Base-by-base conservation (phyloP, 2,797 vertebrate genomes). In the Xenops minutus region DNA sequence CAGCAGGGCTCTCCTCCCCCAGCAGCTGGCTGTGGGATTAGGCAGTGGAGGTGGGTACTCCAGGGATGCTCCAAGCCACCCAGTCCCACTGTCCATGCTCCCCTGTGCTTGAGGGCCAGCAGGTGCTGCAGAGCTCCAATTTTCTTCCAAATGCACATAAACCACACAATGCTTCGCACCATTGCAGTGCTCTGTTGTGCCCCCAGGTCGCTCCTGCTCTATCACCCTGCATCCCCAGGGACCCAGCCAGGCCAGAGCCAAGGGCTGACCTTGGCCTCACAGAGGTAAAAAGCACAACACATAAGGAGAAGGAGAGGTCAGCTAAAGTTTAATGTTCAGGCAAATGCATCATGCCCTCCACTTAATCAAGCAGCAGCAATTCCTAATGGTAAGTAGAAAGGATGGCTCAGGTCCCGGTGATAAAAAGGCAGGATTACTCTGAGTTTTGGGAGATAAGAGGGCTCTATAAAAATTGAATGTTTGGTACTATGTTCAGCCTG, bases 291-390 rank as follows among this genome's bases (percentile, higher is more conserved):
- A 90, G 46, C 90, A n/a, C 44, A 34, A 26, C 23, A 41, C 56
- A 61, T 34, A 3, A 32, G 37, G 39, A 78, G 81, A 39, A 39
- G 36, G 55, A 71, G 90, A 95, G 93, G 93, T 91, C 91, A 92
- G 87, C 58, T 87, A 48, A 89, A 97, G 92, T 92, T 95, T 88
- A 96, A 95, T 51, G 80, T 26, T 93, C 74, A 36, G 54, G 16
- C n/a, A 20, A 83, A 80, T 52, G 12, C 74, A 89, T 89, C 85
- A 62, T 78, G 73, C 79, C 69, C 81, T 82, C 61, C 46, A 22
- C 52, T 90, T 93, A 85, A 91, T 94, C 89, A 93, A 92, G 83
- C 87, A 79, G 94, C 87, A 78, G 64, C 94, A 61, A 73, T 94
- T 89, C 69, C 85, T 80, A 56, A 59, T 0, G 15, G 41, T 91